A percentile compares a stretch with the other conserved stretches of the same genome.
Evolutionary conservation across 2,888 invertebrate species (phyloP).

Genomic region (Mesochorus sp.): DNA sequence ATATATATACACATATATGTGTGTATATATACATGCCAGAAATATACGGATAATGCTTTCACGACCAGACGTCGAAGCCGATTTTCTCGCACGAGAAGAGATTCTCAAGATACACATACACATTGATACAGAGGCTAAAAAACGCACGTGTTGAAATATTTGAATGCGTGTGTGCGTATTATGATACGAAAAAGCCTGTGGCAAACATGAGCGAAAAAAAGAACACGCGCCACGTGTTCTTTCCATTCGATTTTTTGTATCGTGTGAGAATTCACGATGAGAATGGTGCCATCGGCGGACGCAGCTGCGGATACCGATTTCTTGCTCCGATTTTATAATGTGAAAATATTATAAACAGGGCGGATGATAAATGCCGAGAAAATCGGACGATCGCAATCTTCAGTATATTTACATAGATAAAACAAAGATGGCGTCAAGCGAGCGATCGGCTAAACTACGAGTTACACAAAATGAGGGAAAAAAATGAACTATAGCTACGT

Average conservation of each 20-base stretch:
- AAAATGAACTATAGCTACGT: too few relatives aligned
- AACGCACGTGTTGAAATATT: neutral
- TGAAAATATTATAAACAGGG: too few relatives aligned
- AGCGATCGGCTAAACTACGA: too few relatives aligned
- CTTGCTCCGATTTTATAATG: neutral
- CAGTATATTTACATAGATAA: too few relatives aligned
- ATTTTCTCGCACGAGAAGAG: slow-evolving; percentile 27
- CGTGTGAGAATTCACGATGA: too few relatives aligned
- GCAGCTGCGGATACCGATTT: neutral
- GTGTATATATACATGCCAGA: neutral
- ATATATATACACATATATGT: neutral
- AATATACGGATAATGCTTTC: slow-evolving; percentile 31
- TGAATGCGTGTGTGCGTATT: neutral
- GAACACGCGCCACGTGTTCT: neutral
- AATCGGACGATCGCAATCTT: too few relatives aligned
- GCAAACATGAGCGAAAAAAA: neutral
- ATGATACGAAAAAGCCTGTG: neutral
- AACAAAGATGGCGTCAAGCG: too few relatives aligned
- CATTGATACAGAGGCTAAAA: neutral
- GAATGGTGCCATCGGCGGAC: neutral
- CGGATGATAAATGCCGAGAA: too few relatives aligned
- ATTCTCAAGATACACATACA: neutral
- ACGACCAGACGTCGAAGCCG: slow-evolving; percentile 26
- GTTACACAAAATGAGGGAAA: too few relatives aligned
- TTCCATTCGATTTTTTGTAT: neutral